Percentiles rank a stretch among this genome's conserved stretches.
Evolutionary conservation across 2,797 vertebrate genomes (phyloP).

Genomic region (Falco berigora): DNA sequence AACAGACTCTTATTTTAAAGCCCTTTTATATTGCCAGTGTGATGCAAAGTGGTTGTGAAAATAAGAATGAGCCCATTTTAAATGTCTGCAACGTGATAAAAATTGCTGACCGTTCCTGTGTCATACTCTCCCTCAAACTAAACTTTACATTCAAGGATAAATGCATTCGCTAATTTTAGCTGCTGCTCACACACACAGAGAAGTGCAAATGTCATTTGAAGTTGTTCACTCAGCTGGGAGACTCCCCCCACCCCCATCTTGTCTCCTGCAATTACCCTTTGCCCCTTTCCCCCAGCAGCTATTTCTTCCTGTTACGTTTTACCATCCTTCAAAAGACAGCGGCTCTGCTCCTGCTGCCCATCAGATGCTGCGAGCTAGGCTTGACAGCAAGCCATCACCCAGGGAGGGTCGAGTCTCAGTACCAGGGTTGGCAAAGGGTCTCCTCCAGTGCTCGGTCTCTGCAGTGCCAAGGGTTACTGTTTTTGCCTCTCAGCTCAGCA

Average conservation of each 20-base stretch:
- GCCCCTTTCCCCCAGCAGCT: not conserved
- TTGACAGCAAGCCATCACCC: not conserved
- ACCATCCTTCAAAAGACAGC: not conserved
- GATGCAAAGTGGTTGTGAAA: not conserved
- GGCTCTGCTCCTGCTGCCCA: not conserved
- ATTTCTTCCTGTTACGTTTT: not conserved
- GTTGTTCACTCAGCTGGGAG: not conserved
- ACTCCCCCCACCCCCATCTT: not conserved
- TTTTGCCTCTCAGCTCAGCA: not conserved
- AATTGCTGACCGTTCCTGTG: not conserved
- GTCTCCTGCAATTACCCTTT: slow-evolving; percentile 9
- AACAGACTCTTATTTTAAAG: not conserved
- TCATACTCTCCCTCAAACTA: not conserved
- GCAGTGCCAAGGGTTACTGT: not conserved
- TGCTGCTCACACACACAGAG: not conserved
- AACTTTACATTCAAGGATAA: not conserved
- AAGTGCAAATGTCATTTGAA: not conserved
- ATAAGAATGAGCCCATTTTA: not conserved
- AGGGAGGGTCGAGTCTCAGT: fast-evolving
- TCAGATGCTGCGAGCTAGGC: not conserved
- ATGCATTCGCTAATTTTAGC: not conserved
- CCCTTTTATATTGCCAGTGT: not conserved
- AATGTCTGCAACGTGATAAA: not conserved
- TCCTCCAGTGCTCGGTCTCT: not conserved
- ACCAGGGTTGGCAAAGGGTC: not conserved